Evolutionary conservation across 2,888 invertebrate genomes (phyloP), one percentile per base, ranked within the genome.

Genomic region (Lypha dubia): DNA sequence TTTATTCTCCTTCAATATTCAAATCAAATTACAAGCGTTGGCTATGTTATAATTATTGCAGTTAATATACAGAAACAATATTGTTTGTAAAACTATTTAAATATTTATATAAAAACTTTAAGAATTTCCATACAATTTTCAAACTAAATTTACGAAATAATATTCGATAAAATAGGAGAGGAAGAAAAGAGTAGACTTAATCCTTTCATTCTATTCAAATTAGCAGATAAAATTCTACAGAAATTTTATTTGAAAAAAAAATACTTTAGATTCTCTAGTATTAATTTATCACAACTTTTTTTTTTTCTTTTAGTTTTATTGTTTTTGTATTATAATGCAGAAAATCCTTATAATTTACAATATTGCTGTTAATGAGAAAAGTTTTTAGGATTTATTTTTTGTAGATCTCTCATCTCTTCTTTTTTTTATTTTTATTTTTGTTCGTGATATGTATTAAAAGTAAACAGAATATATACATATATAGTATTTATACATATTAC

Each of bases 301-400:
- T 49, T 68, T 44, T n/a, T n/a, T 15, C 5, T 53, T 58, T 7
- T 32, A 20, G 32, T 62, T 38, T 62, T 20, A n/a, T 58, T 38
- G 15, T 41, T 71, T 70, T 63, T 63, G 22, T 49, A 17, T n/a
- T n/a, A n/a, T 53, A 62, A 11, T 56, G 32, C 13, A 32, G 17
- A 62, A 70, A 79, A 63, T 60, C 68, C 62, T 28, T 79, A 62
- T 58, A 73, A 67, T 73, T 71, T 73, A 41, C 58, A 81, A 75
- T 75, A 62, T 62, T 60, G 51, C 53, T 75, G 74, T 68, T 81
- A 81, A 81, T 81, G 80, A 81, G 80, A 81, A 81, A 81, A 81
- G 60, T 81, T 81, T 81, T 68, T 38, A 13, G 62, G 60, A 67
- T 75, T 81, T 68, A 49, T 20, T 73, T 79, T 51, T 35, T 79